phyloP scores from a whole-genome alignment of 2,888 invertebrate genomes.

The Synanthedon vespiformis region DNA sequence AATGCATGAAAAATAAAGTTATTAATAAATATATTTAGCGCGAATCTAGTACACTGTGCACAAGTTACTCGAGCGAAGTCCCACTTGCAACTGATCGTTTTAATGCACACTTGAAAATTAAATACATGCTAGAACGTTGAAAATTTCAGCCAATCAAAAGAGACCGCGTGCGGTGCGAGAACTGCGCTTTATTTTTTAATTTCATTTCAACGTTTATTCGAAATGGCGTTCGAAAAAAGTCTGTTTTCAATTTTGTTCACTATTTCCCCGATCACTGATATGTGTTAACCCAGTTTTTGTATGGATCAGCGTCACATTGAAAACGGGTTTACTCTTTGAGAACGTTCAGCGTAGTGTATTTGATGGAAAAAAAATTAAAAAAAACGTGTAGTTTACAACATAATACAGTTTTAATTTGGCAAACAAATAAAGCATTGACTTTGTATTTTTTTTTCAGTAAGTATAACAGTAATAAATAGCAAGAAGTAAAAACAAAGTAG shows the following conservation, averaged over 20 bases:
- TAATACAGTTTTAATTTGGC: no score
- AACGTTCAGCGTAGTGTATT: no score
- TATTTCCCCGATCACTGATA: not conserved
- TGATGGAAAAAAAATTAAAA: no score
- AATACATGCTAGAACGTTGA: not conserved
- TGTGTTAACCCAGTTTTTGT: not conserved
- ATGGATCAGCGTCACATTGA: not conserved
- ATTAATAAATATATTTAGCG: no score
- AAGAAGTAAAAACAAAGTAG: no score
- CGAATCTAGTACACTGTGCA: no score
- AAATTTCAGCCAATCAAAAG: not conserved
- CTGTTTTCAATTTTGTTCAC: not conserved
- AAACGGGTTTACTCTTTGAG: not conserved
- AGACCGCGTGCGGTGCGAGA: not conserved
- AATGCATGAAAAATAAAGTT: no score
- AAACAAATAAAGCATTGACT: no score
- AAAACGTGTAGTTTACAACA: no score
- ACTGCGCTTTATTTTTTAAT: not conserved
- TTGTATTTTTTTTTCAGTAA: no score
- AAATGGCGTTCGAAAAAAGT: not conserved
- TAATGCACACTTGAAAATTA: not conserved
- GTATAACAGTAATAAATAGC: no score
- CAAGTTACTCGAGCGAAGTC: not conserved
- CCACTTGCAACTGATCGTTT: not conserved
- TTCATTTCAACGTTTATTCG: not conserved